Base-by-base conservation (phyloP, 1,140 invertebrate species). In the Ceratosolen fusciceps region DNA sequence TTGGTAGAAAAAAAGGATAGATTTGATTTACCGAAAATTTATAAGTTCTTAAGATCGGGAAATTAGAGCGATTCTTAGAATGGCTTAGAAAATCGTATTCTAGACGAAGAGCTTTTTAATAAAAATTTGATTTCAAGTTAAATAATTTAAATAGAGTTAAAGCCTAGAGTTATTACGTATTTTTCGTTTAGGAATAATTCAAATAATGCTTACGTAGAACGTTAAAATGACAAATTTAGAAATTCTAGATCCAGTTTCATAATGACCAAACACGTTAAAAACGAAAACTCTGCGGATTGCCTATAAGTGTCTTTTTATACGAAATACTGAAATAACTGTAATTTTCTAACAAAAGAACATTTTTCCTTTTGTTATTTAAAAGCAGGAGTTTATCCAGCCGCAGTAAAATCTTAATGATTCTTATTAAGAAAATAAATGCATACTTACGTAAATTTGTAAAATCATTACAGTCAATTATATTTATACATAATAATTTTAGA, bases 241-340 rank as follows among this genome's bases (percentile, higher is more conserved):
- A 49, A 70, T 37, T 39, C 70, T 56, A 47, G n/a, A 19, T 24
- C 56, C 29, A 72, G 29, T 70, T 49, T 47, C 43, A 29, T 34
- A 19, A 37, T 39, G 24, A 37, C 56, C 34, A 37, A 58, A 73
- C 52, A 31, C 34, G 54, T 58, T 58, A 14, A 31, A n/a, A 58
- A 37, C 58, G 31, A 56, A 54, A 73, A 56, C 12, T 73, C n/a
- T 37, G 7, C 26, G 39, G 37, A 56, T 73, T 73, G 39, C 16
- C 19, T 4, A 16, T 37, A 37, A 56, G 39, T 56, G 21, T 31
- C 31, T 54, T 4, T 56, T 54, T 56, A 56, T 21, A 21, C 29
- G 37, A 1, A 19, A 24, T 12, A 52, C 26, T 52, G 49, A 37
- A 37, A 73, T 73, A 73, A 56, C 71, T 73, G 31, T 49, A 31